These are phyloP conservation scores for Orchesellides sinensis DNA, from an alignment of 2,888 invertebrate genomes.

Conservation along the genomic window DNA sequence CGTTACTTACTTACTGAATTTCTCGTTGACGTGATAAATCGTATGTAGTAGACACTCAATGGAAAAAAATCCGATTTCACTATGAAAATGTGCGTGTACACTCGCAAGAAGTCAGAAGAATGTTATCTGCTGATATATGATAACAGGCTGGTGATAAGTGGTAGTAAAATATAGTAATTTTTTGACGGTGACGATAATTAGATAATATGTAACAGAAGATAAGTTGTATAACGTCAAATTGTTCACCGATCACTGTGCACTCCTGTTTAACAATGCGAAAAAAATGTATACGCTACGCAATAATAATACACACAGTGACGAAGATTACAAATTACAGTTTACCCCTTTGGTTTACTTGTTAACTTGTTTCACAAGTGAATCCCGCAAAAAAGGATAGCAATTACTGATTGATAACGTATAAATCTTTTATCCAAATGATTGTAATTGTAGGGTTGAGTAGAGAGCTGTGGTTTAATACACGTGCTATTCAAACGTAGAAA, in stretches of 20 bases:
- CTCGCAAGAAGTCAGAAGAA: neutral
- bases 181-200: slow-evolving; percentile 33
- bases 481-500: too few species aligned
- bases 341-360: neutral
- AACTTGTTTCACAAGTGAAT: slow-evolving; percentile 35
- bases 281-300: too few species aligned
- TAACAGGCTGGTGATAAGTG: neutral
- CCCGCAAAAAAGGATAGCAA: slow-evolving; percentile 36
- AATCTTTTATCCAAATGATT: slow-evolving; percentile 16
- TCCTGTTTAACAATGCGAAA: too few species aligned
- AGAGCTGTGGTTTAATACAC: too few species aligned
- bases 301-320: too few species aligned
- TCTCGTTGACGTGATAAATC: too few species aligned
- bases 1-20: too few species aligned
- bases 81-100: too few species aligned
- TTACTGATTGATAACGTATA: slow-evolving; percentile 32
- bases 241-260: slow-evolving; percentile 25
- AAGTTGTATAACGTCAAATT: slow-evolving; percentile 43
- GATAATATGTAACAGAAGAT: slow-evolving; percentile 23
- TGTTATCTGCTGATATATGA: slow-evolving; percentile 12
- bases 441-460: slow-evolving; percentile 9
- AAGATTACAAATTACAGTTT: slow-evolving; percentile 29
- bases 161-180: neutral
- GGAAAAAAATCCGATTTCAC: too few species aligned
- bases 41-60: too few species aligned